Base-by-base conservation (phyloP, 2,113 vertebrate genomes). In the Pedionomus torquatus region DNA sequence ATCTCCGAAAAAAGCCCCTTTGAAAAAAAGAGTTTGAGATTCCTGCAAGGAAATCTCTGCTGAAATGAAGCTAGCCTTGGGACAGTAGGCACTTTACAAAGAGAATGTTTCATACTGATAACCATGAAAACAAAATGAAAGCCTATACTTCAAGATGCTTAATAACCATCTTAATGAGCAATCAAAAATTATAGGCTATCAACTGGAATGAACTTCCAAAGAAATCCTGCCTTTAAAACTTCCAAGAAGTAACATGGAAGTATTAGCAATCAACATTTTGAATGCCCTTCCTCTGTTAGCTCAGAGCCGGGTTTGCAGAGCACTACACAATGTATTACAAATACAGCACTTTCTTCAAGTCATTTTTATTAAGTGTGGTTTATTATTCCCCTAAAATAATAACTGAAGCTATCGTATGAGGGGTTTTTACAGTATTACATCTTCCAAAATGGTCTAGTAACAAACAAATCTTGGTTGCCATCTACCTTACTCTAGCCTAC, bases 61-160 rank as follows among this genome's bases (percentile, higher is more conserved):
- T 97, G 94, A 97, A 96, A 92, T 60, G 35, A 93, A 93, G 88
- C 30, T 82, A 96, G 96, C 96, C 93, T 96, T 96, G 88, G 97
- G 96, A 96, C 77, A 92, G 30, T 10, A 41, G 21, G 72, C 76
- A 64, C 87, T 87, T 95, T 79, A 93, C 81, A 95, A 97, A 97
- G 95, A 72, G 93, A 96, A 92, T 87, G 95, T 93, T 97, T 96
- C 93, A 94, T 65, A 68, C 79, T 95, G 94, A 96, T 96, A 97
- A 97, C 72, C 69, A 92, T 89, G 89, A 94, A 95, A 89, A 96
- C 65, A 93, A 97, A 97, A 93, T 65, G 74, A 64, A 95, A 96
- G 69, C n/a, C 70, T 80, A 11, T 64, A 95, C 91, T 78, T 75
- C 60, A 69, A 87, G 85, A 85, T 92, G 63, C 94, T 96, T 96